phyloP scores from a whole-genome alignment of 1,140 invertebrate genomes.

The Calycopis cecrops region DNA sequence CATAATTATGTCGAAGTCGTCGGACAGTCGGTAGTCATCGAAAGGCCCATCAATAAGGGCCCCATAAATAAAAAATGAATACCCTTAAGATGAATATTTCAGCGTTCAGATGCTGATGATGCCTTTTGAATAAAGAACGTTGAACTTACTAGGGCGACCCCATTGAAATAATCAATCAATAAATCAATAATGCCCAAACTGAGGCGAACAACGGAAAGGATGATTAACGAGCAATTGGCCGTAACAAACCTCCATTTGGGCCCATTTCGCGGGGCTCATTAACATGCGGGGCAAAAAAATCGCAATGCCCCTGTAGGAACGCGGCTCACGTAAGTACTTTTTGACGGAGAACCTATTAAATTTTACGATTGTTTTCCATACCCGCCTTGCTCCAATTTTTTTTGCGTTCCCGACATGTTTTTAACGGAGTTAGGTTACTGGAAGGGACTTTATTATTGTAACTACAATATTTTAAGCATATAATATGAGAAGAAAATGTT shows the following conservation, averaged over 20 bases:
- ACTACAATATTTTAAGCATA: no score
- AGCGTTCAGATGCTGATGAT: no score
- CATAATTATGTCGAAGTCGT: no score
- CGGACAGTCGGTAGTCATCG: no score
- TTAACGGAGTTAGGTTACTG: conserved; percentile 34
- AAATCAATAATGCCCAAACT: conserved; percentile 15
- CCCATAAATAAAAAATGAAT: no score
- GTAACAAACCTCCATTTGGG: conserved; percentile 23
- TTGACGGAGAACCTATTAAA: conserved; percentile 71
- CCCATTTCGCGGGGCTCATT: conserved; percentile 38
- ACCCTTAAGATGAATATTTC: no score
- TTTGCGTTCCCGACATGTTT: conserved; percentile 44
- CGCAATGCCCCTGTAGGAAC: conserved; percentile 40
- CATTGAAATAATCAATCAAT: conserved; percentile 14
- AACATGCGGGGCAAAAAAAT: conserved; percentile 44
- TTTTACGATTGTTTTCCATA: conserved; percentile 72
- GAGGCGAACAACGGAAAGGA: conserved; percentile 21
- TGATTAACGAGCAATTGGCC: conserved; percentile 23
- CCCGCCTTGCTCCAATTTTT: conserved; percentile 68
- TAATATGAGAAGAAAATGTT: no score
- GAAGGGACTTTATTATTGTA: conserved; percentile 29
- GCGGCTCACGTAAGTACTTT: conserved; percentile 60
- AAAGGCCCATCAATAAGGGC: no score
- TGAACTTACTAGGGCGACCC: conserved; percentile 1
- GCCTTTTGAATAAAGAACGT: no score